phyloP scores from a whole-genome alignment of 2,797 vertebrate species.

The Cynodonichthys magdalenae region DNA sequence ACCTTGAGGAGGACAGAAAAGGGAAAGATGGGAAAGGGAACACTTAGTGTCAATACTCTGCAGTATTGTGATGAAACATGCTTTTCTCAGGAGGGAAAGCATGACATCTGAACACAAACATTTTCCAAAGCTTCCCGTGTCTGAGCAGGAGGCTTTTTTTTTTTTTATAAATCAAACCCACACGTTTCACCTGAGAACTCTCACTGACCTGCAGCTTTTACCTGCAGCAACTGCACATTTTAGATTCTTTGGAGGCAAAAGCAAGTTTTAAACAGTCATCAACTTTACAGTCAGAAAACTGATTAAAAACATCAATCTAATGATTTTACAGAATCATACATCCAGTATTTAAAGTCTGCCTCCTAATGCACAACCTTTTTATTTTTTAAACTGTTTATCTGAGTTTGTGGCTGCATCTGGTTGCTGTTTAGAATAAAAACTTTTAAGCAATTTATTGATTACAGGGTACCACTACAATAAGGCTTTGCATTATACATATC shows the following conservation, averaged over 20 bases:
- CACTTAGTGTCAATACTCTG: conserved; percentile 67
- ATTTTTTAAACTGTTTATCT: no score
- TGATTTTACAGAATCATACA: no score
- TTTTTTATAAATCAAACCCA: conserved; percentile 16
- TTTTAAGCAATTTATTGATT: no score
- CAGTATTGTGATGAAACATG: conserved; percentile 79
- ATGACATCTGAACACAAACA: conserved; percentile 70
- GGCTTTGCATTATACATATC: no score
- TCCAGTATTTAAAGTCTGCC: no score
- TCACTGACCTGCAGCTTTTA: conserved; percentile 27
- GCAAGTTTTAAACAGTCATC: conserved; percentile 10
- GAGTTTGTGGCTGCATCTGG: no score
- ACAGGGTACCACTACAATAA: no score
- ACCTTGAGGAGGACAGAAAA: conserved; percentile 80
- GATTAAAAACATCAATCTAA: no score
- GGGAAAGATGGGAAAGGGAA: conserved; percentile 34
- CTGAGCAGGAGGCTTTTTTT: conserved; percentile 59
- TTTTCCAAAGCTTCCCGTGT: conserved; percentile 60
- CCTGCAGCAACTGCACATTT: neutral
- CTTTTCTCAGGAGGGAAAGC: conserved; percentile 66
- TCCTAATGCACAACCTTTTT: no score
- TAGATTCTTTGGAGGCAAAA: conserved; percentile 11
- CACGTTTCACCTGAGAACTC: neutral
- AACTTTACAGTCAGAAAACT: neutral
- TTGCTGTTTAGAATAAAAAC: no score